A percentile compares a stretch with the other conserved stretches of the same genome.
Evolutionary conservation across 2,113 vertebrate species (phyloP).

Genomic region (Balaeniceps rex): DNA sequence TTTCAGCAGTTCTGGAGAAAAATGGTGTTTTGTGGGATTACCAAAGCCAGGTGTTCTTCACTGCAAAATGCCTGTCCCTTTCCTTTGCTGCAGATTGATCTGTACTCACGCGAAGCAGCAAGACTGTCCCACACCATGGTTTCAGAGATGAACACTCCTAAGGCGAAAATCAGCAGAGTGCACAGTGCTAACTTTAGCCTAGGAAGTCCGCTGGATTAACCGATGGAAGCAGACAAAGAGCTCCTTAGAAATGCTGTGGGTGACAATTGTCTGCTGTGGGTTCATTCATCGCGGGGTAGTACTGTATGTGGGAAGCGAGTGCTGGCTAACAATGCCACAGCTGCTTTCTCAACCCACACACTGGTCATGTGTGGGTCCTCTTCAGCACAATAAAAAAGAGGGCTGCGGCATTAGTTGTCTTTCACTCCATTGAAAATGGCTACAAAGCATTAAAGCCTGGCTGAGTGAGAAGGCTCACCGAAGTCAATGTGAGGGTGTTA

Average conservation of each 20-base stretch:
- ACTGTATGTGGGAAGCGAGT: not conserved
- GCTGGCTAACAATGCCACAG: constrained; percentile 46
- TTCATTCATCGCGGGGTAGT: not conserved
- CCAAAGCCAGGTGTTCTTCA: not conserved
- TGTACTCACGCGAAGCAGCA: not conserved
- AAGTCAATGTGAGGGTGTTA: not conserved
- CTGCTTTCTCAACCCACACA: constrained; percentile 32
- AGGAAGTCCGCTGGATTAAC: not conserved
- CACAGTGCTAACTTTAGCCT: not conserved
- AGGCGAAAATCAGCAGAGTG: not conserved
- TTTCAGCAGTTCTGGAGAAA: not conserved
- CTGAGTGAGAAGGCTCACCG: not conserved
- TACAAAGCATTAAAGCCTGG: not conserved
- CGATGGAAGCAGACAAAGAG: not conserved
- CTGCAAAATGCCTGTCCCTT: not conserved
- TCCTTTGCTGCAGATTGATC: not conserved
- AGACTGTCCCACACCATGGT: not conserved
- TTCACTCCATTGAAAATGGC: constrained; percentile 26
- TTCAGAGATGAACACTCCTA: not conserved
- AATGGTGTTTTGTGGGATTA: not conserved
- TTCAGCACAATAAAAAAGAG: constrained; percentile 11
- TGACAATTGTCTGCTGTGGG: constrained; percentile 16
- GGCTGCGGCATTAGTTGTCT: not conserved
- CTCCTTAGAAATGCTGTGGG: not conserved
- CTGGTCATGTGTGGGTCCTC: not conserved